Base-by-base conservation (phyloP, 1,140 invertebrate genomes). In the Battus philenor region DNA sequence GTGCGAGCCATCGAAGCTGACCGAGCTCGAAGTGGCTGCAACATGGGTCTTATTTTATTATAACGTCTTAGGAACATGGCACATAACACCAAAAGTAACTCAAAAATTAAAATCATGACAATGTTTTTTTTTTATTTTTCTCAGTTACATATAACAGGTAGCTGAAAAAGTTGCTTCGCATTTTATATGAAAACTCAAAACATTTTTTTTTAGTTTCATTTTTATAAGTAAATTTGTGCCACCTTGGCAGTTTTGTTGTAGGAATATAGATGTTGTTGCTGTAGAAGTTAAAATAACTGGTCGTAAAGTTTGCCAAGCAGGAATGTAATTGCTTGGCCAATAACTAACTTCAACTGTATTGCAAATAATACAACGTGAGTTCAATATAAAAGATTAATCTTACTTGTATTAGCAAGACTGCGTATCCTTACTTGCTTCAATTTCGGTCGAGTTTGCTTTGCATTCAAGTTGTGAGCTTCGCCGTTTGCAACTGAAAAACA, bases 1-100 rank as follows among this genome's bases (percentile, higher is more conserved):
- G 30, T 75, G 62, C 8, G 62, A 76, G 0, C 76, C 77, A 48
- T 88, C 87, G 59, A 87, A 87, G 24, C 78, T 87, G 0, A 75
- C 30, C 0, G 81, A 84, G 17, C 57, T 70, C 7, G 71, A 62
- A 18, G 64, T 57, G 8, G 47, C 62, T 64, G 29, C 10, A 43
- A 33, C 11, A 36, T 43, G 11, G 3, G 8, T 4, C 8, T 8
- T 22, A 8, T 22, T 22, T 8, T 4, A 4, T 3, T 22, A 22
- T 4, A 8, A 22, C 8, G 8, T 22, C 3, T 22, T 22, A 3
- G 20, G 8, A 3, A 8, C 3, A 22, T 2, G 24, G 7, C 7
- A 26, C 7, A 2, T 22, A 22, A 22, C 20, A 22, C 3, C 20
- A 4, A 22, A 22, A 22, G 7, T 22, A 22, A 22, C 3, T 22